Conservation (phyloP, 2,797 vertebrate species). For the Chaetodon trifasciatus region DNA sequence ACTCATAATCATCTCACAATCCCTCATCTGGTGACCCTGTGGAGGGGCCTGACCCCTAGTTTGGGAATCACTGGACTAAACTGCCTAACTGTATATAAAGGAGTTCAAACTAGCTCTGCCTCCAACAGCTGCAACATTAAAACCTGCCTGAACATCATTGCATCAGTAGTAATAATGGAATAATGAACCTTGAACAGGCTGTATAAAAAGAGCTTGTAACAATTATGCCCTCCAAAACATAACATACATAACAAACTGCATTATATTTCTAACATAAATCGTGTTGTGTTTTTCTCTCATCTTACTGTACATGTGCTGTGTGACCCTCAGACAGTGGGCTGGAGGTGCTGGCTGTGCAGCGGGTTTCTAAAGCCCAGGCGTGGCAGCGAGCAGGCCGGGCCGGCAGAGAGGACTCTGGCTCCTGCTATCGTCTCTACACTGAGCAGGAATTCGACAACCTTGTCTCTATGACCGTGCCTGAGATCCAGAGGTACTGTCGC, state of each 20-base stretch:
- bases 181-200: too few relatives aligned
- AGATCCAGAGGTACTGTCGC: slow-evolving; percentile 93
- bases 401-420: slow-evolving; percentile 92
- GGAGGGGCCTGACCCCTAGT: background rate
- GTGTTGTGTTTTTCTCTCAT: background rate
- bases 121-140: background rate
- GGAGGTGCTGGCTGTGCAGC: slow-evolving; percentile 95
- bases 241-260: too few relatives aligned
- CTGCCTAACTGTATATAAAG: background rate
- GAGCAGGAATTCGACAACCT: slow-evolving; percentile 95
- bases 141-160: background rate
- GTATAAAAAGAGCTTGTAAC: too few relatives aligned
- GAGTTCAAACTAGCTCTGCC: background rate
- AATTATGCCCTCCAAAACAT: background rate
- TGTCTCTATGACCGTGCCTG: slow-evolving; percentile 92
- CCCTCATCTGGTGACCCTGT: background rate
- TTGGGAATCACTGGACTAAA: background rate
- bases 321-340: slow-evolving; percentile 89
- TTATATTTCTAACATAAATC: background rate
- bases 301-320: background rate
- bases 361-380: slow-evolving; percentile 96
- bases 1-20: background rate
- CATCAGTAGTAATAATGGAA: too few relatives aligned
- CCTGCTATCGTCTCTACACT: slow-evolving; percentile 95
- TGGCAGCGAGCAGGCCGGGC: slow-evolving; percentile 96